These are phyloP conservation scores for Trichopoda pennipes DNA, from an alignment of 2,888 invertebrate species.

Conservation along the genomic window DNA sequence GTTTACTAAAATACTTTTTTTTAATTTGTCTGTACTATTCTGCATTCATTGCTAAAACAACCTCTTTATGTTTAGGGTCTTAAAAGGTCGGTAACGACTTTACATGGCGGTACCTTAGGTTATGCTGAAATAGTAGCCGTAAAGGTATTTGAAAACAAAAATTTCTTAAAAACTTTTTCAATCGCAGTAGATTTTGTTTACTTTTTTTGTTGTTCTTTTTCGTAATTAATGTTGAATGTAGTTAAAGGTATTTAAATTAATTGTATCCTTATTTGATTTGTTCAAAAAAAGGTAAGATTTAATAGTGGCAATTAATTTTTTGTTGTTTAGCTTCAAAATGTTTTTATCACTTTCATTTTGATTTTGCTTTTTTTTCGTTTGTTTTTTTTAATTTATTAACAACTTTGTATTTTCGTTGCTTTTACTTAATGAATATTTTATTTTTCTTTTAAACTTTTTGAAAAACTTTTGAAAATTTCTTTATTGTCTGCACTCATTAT, in stretches of 20 bases:
- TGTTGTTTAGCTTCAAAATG: constrained; percentile 12
- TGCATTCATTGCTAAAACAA: not conserved
- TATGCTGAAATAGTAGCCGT: constrained; percentile 98
- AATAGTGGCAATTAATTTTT: constrained; percentile 10
- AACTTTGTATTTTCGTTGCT: constrained; percentile 15
- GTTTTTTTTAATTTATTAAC: constrained; percentile 29
- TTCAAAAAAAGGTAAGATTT: constrained; percentile 47
- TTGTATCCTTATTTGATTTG: not conserved
- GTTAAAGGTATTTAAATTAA: constrained; percentile 6
- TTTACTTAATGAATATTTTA: constrained; percentile 57
- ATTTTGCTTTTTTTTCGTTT: constrained; percentile 1
- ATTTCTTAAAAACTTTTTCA: constrained; percentile 22
- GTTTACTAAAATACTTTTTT: not conserved
- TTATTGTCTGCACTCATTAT: constrained; percentile 45
- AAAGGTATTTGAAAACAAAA: constrained; percentile 86
- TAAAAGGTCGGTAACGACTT: constrained; percentile 95
- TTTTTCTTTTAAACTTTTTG: constrained; percentile 17
- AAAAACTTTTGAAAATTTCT: constrained; percentile 44
- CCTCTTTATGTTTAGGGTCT: constrained; percentile 85
- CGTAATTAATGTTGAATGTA: constrained; percentile 32
- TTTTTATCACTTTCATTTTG: not conserved
- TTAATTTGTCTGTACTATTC: too few species aligned
- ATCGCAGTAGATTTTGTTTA: constrained; percentile 30
- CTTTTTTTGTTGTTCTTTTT: constrained; percentile 10
- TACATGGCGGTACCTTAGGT: constrained; percentile 92